Percentiles rank a stretch among this genome's conserved stretches.
phyloP scores from a whole-genome alignment of 2,113 vertebrate species.

The Muntiacus reevesi region DNA sequence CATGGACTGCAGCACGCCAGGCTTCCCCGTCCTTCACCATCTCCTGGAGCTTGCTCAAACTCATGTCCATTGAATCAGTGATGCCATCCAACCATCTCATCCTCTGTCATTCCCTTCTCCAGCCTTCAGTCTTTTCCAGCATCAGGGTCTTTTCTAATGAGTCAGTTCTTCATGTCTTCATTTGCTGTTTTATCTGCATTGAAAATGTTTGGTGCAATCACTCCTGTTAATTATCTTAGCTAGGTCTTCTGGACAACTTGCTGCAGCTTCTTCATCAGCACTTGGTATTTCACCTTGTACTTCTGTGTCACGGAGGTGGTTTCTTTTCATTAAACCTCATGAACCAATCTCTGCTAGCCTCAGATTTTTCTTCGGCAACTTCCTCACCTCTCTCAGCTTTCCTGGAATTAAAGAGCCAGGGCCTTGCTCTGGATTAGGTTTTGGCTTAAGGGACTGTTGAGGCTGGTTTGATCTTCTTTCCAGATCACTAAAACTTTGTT shows the following conservation, averaged over 20 bases:
- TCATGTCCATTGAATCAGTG: not conserved
- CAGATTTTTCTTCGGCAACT: not conserved
- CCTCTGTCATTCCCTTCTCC: not conserved
- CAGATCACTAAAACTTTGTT: not conserved
- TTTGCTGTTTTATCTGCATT: not conserved
- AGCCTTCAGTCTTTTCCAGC: not conserved
- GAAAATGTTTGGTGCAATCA: not conserved
- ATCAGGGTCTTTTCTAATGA: not conserved
- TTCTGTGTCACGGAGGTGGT: not conserved
- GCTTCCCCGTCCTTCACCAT: not conserved
- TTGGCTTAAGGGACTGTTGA: not conserved
- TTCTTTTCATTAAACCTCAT: not conserved
- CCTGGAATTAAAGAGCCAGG: not conserved
- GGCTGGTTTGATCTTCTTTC: not conserved
- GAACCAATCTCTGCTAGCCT: not conserved
- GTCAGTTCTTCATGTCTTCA: not conserved
- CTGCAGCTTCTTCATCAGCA: not conserved
- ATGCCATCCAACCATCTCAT: not conserved
- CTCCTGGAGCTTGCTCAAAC: not conserved
- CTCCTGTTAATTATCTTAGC: not conserved
- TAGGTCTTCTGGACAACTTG: not conserved
- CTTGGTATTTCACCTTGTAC: not conserved
- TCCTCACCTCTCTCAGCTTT: not conserved
- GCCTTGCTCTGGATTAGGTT: not conserved
- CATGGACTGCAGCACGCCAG: not conserved